Conservation (phyloP, 2,888 invertebrate genomes). For the Cecidostiba fungosa region DNA sequence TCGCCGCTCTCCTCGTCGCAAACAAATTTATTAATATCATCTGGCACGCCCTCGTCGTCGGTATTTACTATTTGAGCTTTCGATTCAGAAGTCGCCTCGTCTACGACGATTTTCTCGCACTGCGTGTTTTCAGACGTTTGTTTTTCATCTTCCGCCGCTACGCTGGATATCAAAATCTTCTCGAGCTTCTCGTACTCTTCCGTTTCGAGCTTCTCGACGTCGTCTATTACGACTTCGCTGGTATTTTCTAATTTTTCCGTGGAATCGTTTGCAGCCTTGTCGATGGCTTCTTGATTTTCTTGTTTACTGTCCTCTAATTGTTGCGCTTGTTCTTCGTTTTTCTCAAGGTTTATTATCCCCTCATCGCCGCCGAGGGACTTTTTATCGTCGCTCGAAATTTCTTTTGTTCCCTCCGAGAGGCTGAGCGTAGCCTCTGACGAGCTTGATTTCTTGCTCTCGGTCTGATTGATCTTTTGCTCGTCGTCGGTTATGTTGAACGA, state of each 20-base stretch:
- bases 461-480: constrained; percentile 60
- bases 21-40: constrained; percentile 21
- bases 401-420: background rate
- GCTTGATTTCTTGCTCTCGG: constrained; percentile 20
- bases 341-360: background rate
- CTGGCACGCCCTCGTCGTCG: constrained; percentile 73
- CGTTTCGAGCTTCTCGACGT: constrained; percentile 44
- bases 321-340: background rate
- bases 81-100: constrained; percentile 65
- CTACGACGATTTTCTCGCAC: constrained; percentile 58
- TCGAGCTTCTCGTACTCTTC: constrained; percentile 49
- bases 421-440: background rate
- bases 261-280: background rate
- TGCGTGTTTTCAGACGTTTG: background rate
- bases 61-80: background rate
- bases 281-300: background rate
- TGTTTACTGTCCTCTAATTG: background rate
- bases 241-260: background rate
- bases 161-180: background rate
- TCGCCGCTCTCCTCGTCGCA: background rate
- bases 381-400: constrained; percentile 8
- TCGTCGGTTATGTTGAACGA: constrained; percentile 73
- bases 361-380: background rate
- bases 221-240: background rate
- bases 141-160: constrained; percentile 11